phyloP scores from a whole-genome alignment of 2,113 vertebrate genomes.

The Glaucomys volans region DNA sequence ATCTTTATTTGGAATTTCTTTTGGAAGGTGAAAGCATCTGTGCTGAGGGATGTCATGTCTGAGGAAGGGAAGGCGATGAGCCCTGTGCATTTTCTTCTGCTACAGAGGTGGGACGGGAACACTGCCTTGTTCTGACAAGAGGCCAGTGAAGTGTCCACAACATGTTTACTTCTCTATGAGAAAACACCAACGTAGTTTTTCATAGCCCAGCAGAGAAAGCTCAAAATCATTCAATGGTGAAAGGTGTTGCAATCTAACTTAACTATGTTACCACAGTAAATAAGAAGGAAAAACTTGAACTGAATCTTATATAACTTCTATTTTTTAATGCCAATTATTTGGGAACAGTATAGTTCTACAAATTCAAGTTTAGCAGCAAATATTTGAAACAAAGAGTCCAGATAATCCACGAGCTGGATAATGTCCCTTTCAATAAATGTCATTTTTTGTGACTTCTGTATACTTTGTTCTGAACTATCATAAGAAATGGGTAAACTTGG shows the following conservation, averaged over 20 bases:
- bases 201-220: background rate
- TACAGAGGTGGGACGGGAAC: background rate
- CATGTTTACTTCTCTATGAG: background rate
- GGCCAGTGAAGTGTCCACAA: background rate
- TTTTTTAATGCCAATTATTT: background rate
- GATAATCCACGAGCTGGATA: background rate
- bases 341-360: background rate
- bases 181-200: background rate
- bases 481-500: background rate
- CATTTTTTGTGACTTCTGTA: background rate
- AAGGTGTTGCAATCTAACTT: background rate
- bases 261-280: background rate
- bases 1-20: conserved; percentile 45
- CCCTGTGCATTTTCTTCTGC: background rate
- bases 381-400: background rate
- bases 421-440: background rate
- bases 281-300: background rate
- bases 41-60: background rate
- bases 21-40: background rate
- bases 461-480: background rate
- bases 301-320: background rate
- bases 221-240: background rate
- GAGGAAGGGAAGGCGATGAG: background rate
- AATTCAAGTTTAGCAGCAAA: background rate
- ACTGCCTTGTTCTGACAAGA: background rate